These are phyloP conservation scores for Trogon melanurus DNA, from an alignment of 2,113 vertebrate species.

Conservation along the genomic window DNA sequence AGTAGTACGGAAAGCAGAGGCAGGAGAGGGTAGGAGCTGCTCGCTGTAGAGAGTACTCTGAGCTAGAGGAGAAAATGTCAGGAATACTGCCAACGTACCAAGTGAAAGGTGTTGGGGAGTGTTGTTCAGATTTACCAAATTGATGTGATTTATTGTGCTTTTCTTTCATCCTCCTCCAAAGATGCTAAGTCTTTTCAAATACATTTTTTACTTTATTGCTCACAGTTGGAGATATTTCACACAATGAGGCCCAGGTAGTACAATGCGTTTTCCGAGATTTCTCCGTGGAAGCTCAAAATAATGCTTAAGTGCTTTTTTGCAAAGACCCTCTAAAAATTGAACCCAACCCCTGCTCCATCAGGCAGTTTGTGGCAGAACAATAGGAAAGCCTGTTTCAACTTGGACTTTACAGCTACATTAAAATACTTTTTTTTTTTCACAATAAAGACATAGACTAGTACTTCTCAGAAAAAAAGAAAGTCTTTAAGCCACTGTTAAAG, in stretches of 20 bases:
- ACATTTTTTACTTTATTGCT: conserved; percentile 10
- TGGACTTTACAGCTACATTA: not conserved
- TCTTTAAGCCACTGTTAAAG: not conserved
- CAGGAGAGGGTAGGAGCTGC: not conserved
- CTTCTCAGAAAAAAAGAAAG: not conserved
- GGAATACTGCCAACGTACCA: not conserved
- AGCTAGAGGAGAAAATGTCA: not conserved
- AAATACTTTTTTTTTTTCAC: not conserved
- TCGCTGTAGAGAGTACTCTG: not conserved
- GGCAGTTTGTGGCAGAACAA: not conserved
- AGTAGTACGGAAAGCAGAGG: not conserved
- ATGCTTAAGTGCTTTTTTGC: not conserved
- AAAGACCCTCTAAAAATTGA: not conserved
- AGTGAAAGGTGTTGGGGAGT: not conserved
- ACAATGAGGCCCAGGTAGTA: conserved; percentile 10
- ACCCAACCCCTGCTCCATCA: not conserved
- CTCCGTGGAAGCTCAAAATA: conserved; percentile 18
- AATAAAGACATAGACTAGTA: not conserved
- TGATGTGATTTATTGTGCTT: conserved; percentile 7
- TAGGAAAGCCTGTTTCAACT: not conserved
- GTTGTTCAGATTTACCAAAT: conserved; percentile 13
- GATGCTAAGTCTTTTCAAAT: conserved; percentile 3
- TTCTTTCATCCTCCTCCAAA: conserved; percentile 10
- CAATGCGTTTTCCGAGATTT: conserved; percentile 8
- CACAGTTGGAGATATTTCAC: conserved; percentile 35